Evolutionary conservation across 2,888 invertebrate species (phyloP).

Genomic region (Bellardia pandia): DNA sequence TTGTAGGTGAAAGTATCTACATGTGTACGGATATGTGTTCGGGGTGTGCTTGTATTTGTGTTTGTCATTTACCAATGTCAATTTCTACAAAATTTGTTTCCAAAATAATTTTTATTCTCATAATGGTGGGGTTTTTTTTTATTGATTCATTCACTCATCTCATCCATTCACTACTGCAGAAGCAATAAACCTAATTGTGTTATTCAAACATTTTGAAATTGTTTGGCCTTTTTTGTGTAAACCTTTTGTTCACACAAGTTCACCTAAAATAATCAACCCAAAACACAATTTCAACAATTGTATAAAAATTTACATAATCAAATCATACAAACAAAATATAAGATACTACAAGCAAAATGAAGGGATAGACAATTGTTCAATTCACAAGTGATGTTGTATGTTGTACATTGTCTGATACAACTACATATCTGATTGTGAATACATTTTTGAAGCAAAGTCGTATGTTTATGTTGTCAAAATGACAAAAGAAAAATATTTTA

Average conservation of each 20-base stretch:
- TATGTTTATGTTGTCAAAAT: too few relatives aligned
- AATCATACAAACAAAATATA: not conserved
- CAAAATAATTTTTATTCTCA: not conserved
- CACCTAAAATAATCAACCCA: slow-evolving; percentile 2
- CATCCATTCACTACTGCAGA: not conserved
- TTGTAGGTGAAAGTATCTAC: too few relatives aligned
- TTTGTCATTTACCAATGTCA: not conserved
- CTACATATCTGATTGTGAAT: too few relatives aligned
- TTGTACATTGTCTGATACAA: too few relatives aligned
- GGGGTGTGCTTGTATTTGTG: not conserved
- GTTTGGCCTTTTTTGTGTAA: not conserved
- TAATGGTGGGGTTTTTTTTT: not conserved
- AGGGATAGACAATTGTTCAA: too few relatives aligned
- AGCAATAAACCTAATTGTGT: not conserved
- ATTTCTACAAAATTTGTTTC: not conserved
- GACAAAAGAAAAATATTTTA: too few relatives aligned
- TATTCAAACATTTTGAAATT: slow-evolving; percentile 3
- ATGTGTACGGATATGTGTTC: too few relatives aligned
- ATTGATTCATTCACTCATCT: not conserved
- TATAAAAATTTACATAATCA: not conserved
- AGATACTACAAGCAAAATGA: too few relatives aligned
- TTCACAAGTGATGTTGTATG: too few relatives aligned
- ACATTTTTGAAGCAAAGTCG: too few relatives aligned
- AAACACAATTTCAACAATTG: not conserved
- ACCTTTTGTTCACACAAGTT: not conserved